Base-by-base conservation (phyloP, 1,140 invertebrate species). In the Dendroctonus ponderosae region DNA sequence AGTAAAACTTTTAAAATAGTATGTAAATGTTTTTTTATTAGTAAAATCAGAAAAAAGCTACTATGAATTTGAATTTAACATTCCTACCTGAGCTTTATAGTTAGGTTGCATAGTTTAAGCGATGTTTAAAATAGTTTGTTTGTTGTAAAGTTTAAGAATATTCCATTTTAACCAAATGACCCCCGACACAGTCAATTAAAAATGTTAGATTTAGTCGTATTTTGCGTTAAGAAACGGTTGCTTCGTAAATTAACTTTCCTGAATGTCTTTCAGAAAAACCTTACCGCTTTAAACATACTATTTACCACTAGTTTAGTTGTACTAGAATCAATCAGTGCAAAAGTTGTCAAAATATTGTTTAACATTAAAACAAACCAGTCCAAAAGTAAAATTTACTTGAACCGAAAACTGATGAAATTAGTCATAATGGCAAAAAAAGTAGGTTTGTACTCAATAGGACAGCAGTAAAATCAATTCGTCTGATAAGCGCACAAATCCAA, bases 161-260 rank as follows among this genome's bases (percentile, higher is more conserved):
- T 26, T 51, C 39, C 49, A 52, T 42, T 62, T 51, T 51, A 63
- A 40, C 12, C 40, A 66, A 50, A 63, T 39, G 59, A 40, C 60
- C 66, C 66, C 66, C 62, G 66, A 67, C 66, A 56, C 58, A 67
- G 66, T 67, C 66, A 67, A 67, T 67, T 67, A 67, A 42, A 67
- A 61, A 56, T 11, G 7, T 56, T 56, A 41, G 11, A 56, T 56
- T 12, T 56, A 56, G 11, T 56, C 26, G 26, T 26, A 26, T 26
- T 26, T 26, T 26, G 12, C 9, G 40, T 61, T 49, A 49, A 26
- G 38, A 38, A 15, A 44, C 5, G 39, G 14, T 15, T 42, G 8
- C 43, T 58, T 58, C 43, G 49, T 49, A 38, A 50, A 12, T 37
- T 12, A 62, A 26, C 26, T 26, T 26, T 26, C 26, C 26, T 3